Evolutionary conservation across 2,888 invertebrate genomes (phyloP).

Genomic region (Abscondita cerata): DNA sequence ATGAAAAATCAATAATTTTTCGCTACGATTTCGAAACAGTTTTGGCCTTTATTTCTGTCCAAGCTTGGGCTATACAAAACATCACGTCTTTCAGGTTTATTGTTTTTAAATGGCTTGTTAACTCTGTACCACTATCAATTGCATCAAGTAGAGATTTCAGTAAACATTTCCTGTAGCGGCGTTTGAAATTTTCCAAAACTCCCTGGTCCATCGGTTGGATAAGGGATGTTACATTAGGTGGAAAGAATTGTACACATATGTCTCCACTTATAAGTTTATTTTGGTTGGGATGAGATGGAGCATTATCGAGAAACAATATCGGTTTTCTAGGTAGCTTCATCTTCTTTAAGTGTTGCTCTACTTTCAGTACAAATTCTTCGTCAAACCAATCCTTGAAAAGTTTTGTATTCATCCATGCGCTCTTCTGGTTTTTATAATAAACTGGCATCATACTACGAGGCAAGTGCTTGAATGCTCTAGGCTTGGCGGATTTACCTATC

Average conservation of each 20-base stretch:
- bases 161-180: no score
- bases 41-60: no score
- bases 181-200: no score
- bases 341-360: background rate
- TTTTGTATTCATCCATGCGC: background rate
- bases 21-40: no score
- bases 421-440: background rate
- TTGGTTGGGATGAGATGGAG: background rate
- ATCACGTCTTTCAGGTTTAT: no score
- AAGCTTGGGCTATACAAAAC: no score
- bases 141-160: no score
- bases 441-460: no score
- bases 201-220: no score
- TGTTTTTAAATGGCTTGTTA: no score
- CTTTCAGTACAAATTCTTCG: background rate
- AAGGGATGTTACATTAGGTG: background rate
- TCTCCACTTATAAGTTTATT: background rate
- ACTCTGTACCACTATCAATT: no score
- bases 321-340: background rate
- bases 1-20: no score
- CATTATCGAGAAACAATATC: background rate
- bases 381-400: background rate
- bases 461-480: background rate
- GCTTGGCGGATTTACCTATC: background rate
- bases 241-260: background rate